Conservation (phyloP, 2,113 vertebrate genomes). For the Hemicordylus capensis region DNA sequence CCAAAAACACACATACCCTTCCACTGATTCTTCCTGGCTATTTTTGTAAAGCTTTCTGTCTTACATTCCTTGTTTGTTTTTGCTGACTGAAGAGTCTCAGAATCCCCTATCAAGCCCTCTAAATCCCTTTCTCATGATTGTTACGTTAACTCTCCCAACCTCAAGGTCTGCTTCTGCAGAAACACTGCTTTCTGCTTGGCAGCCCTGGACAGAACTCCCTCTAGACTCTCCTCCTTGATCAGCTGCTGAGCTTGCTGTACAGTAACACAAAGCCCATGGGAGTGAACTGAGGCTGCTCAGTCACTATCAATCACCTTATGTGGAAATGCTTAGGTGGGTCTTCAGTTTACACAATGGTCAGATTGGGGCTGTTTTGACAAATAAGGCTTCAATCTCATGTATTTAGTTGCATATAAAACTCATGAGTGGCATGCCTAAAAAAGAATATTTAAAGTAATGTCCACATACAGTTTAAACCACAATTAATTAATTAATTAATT, state of each 20-base stretch:
- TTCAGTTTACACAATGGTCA: neutral
- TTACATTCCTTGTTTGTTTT: slow-evolving; percentile 17
- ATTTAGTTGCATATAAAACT: neutral
- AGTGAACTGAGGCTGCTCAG: neutral
- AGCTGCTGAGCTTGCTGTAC: slow-evolving; percentile 33
- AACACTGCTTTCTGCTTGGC: slow-evolving; percentile 47
- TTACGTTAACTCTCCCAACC: slow-evolving; percentile 31
- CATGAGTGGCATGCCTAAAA: neutral
- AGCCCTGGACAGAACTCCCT: slow-evolving; percentile 2
- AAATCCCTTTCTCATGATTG: slow-evolving; percentile 45
- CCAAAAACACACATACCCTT: neutral
- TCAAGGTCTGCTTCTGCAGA: neutral
- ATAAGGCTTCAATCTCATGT: neutral
- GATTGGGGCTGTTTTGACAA: neutral
- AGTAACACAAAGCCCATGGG: slow-evolving; percentile 11
- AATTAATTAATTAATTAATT: too few relatives aligned
- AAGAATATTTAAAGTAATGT: neutral
- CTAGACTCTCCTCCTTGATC: slow-evolving; percentile 51
- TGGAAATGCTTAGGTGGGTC: slow-evolving; percentile 16
- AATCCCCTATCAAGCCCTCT: slow-evolving; percentile 32
- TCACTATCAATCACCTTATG: neutral
- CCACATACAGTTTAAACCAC: neutral
- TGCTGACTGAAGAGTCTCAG: slow-evolving; percentile 33
- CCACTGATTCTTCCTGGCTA: slow-evolving; percentile 23
- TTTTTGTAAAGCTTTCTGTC: neutral